Conservation (phyloP, 92 coral and sea anemone species). For the Palythoa grandiflora region DNA sequence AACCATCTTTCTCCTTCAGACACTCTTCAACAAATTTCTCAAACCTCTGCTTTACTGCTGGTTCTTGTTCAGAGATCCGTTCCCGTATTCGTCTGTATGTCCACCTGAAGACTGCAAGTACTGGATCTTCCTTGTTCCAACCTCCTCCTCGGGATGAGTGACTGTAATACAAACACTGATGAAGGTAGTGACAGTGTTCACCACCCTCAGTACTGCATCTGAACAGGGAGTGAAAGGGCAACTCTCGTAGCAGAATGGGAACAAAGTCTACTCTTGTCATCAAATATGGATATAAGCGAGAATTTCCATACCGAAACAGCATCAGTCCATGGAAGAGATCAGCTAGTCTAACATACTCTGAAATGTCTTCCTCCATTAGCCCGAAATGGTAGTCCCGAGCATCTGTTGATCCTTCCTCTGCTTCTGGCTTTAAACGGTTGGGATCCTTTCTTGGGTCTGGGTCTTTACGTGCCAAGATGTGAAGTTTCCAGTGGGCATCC, state of each 20-base stretch:
- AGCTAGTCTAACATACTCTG: slow-evolving; percentile 35
- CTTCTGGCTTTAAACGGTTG: slow-evolving; percentile 1
- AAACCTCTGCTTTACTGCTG: slow-evolving; percentile 32
- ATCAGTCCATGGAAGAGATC: slow-evolving; percentile 49
- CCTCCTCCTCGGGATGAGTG: slow-evolving; percentile 54
- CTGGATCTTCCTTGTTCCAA: slow-evolving; percentile 48
- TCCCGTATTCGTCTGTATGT: slow-evolving; percentile 35
- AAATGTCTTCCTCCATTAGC: slow-evolving; percentile 30
- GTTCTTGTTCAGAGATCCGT: slow-evolving; percentile 22
- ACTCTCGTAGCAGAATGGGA: slow-evolving; percentile 40
- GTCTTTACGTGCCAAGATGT: slow-evolving; percentile 42
- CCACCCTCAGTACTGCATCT: slow-evolving; percentile 60
- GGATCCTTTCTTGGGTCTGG: slow-evolving; percentile 19
- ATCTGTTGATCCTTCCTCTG: slow-evolving; percentile 34
- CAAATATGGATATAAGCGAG: slow-evolving; percentile 49
- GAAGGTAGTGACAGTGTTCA: slow-evolving; percentile 54
- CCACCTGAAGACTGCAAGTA: slow-evolving; percentile 43
- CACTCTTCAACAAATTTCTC: slow-evolving; percentile 35
- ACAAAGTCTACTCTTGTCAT: slow-evolving; percentile 59
- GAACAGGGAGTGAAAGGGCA: slow-evolving; percentile 59
- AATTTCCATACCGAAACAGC: slow-evolving; percentile 50
- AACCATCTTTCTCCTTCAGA: slow-evolving; percentile 33
- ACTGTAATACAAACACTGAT: slow-evolving; percentile 48
- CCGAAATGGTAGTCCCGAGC: slow-evolving; percentile 53
- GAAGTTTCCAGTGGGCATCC: slow-evolving; percentile 49